Evolutionary conservation across 2,888 invertebrate genomes (phyloP), one percentile per base, ranked within the genome.

Genomic region (Pterostichus madidus): DNA sequence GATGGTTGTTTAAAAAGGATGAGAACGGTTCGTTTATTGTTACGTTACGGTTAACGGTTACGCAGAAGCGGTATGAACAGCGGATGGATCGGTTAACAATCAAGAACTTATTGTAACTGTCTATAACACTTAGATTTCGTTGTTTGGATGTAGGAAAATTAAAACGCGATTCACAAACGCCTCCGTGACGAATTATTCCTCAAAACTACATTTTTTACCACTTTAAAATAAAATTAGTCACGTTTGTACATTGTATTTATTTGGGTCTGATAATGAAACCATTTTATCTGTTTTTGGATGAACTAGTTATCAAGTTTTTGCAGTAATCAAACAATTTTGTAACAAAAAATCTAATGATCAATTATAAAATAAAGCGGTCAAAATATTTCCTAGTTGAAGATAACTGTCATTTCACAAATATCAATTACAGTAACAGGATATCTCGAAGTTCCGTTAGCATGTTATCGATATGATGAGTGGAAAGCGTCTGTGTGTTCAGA

Each of bases 21-120:
- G 0, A 39, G 78, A 78, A 61, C 61, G 64, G 68, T 68, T 79
- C 8, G 17, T 61, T 80, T 78, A 78, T 78, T 78, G 78, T 78
- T 78, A 39, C n/a, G n/a, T n/a, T n/a, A n/a, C n/a, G n/a, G n/a
- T n/a, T n/a, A n/a, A n/a, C 49, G 49, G n/a, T 11, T 49, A 13
- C 5, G 52, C 52, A 10, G 52, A 13, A 13, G 52, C 52, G 52
- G 52, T 49, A 49, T 11, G 13, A 49, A 49, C 49, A 49, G 11
- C 49, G 49, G 13, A 61, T 61, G 61, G 61, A 32, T n/a, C 32
- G 61, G 68, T 13, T 56, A 56, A 17, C 56, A 56, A 8, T 56
- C 17, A 56, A 71, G 32, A 64, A 64, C 49, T 49, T 68, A 56
- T 53, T 56, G 73, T 80, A 80, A 80, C 80, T 68, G 80, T 75